phyloP scores from a whole-genome alignment of 2,113 vertebrate genomes.

The Tragelaphus imberbis region DNA sequence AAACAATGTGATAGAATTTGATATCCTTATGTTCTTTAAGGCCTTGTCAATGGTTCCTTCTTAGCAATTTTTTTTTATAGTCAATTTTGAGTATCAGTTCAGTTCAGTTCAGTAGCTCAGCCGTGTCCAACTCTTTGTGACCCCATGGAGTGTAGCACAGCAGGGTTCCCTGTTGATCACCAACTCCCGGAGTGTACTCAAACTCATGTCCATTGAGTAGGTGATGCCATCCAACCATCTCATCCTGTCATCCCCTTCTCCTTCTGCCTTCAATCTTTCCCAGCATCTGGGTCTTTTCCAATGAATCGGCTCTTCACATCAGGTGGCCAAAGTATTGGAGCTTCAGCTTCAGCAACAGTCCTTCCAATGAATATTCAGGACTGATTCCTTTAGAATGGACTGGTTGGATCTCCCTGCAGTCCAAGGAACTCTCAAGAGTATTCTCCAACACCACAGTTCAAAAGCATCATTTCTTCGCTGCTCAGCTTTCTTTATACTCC shows the following conservation, averaged over 20 bases:
- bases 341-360: neutral
- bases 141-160: neutral
- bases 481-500: neutral
- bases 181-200: neutral
- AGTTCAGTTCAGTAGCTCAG: neutral
- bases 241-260: neutral
- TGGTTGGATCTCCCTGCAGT: neutral
- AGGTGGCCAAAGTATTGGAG: neutral
- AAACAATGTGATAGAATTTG: neutral
- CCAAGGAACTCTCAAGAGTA: neutral
- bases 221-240: neutral
- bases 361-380: neutral
- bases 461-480: accelerated
- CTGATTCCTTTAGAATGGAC: neutral
- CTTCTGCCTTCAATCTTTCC: neutral
- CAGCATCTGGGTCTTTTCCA: neutral
- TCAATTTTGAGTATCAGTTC: neutral
- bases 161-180: neutral
- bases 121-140: neutral
- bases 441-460: neutral
- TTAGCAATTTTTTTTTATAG: neutral
- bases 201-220: neutral
- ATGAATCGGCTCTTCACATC: accelerated
- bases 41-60: neutral
- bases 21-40: neutral